Conservation (phyloP, 37 sponge, comb jelly and placozoan genomes). For the Beroe forskalii region DNA sequence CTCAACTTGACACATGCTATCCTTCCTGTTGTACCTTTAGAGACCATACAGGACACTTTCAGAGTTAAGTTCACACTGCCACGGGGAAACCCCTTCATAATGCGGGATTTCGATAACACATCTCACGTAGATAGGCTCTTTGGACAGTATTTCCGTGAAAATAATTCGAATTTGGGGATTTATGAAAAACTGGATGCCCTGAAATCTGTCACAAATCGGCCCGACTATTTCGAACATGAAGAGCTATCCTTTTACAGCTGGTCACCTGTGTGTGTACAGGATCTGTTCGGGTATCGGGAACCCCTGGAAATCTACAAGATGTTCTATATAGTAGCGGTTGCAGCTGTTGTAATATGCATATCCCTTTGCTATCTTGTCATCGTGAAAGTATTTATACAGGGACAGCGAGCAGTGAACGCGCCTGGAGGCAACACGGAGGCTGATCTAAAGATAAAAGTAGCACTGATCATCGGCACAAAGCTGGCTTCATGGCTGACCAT, state of each 20-base stretch:
- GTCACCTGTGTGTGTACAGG: constrained; percentile 15
- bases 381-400: no score
- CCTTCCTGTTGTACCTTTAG: neutral
- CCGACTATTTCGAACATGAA: neutral
- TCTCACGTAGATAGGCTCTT: neutral
- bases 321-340: neutral
- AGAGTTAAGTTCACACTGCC: neutral
- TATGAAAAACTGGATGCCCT: neutral
- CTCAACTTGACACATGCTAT: no score
- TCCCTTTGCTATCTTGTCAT: no score
- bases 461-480: no score
- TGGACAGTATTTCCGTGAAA: neutral
- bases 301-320: neutral
- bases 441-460: no score
- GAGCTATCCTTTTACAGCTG: constrained; percentile 32
- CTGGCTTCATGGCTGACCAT: no score
- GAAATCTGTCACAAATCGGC: neutral
- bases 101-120: neutral
- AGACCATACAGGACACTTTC: neutral
- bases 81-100: neutral
- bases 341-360: no score
- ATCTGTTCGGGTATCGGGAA: neutral
- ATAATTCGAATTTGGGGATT: neutral
- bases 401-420: no score
- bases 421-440: no score